Base-by-base conservation (phyloP, 2,797 vertebrate species). In the Margarornis squamiger region DNA sequence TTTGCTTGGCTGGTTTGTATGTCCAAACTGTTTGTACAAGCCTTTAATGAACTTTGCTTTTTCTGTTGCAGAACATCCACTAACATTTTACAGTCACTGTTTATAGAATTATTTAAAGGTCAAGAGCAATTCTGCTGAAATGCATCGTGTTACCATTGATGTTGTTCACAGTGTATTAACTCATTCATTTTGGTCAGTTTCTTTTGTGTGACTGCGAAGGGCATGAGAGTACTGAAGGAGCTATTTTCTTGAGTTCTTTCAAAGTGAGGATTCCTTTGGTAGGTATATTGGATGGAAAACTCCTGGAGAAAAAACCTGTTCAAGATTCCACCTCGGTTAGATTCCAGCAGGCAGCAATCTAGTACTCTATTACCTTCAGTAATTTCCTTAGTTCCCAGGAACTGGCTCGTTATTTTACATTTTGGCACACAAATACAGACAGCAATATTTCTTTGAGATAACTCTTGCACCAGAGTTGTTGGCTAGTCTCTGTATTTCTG, bases 21-120 rank as follows among this genome's bases (percentile, higher is more conserved):
- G 18, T 52, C 32, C 74, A 68, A 68, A 80, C 15, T 67, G 22
- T 78, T 92, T 74, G 43, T 51, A 77, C 34, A 83, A 93, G 80
- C 30, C 65, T 80, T 57, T 82, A 63, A 89, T 72, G 57, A 86
- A 82, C 61, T 86, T 90, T n/a, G 8, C 2, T 91, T 96, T 91
- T 94, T 61, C 84, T 88, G 19, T 54, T 81, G 46, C 63, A 67
- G 45, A 93, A 87, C 38, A 79, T 87, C 52, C 22, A 0, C 41
- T 91, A 91, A 86, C 20, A 57, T 72, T 83, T 80, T 65, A 79
- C 52, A 85, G 45, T 30, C 38, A 49, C 21, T 61, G 32, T 77
- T 95, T 71, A 61, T 29, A 36, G 54, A 74, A 48, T 80, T 79
- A 27, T 91, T 78, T 78, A 91, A 95, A 96, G 72, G 65, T 81